Evolutionary conservation across 2,888 invertebrate species (phyloP).

Genomic region (Thecocarcelia acutangulata): DNA sequence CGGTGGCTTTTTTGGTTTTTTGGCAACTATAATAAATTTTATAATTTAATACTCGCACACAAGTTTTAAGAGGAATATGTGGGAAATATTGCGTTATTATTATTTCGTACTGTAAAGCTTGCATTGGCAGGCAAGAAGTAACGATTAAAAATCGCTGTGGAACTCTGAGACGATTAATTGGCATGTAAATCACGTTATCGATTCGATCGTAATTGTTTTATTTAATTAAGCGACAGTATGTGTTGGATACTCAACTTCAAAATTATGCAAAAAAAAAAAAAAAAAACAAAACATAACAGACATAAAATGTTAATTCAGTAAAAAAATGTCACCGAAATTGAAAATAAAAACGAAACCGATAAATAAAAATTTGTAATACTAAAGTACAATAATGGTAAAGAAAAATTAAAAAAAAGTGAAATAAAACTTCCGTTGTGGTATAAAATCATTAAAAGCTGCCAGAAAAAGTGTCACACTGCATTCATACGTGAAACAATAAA

Average conservation of each 20-base stretch:
- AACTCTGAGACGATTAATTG: slow-evolving; percentile 24
- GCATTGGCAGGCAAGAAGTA: slow-evolving; percentile 40
- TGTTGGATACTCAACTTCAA: slow-evolving; percentile 50
- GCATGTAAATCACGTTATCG: slow-evolving; percentile 43
- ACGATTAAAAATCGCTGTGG: slow-evolving; percentile 1
- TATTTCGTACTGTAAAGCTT: slow-evolving; percentile 35
- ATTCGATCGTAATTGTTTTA: slow-evolving; percentile 50
- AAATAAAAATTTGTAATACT: slow-evolving; percentile 54
- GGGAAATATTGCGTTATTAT: slow-evolving; percentile 23
- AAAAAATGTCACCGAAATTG: slow-evolving; percentile 43
- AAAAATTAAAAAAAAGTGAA: slow-evolving; percentile 33
- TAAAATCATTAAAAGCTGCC: slow-evolving; percentile 72
- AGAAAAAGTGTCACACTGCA: slow-evolving; percentile 74
- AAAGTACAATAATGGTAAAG: slow-evolving; percentile 30
- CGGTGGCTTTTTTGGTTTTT: slow-evolving; percentile 40
- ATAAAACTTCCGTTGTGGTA: slow-evolving; percentile 67
- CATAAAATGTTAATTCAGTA: slow-evolving; percentile 15
- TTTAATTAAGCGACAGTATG: slow-evolving; percentile 22
- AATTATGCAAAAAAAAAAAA: slow-evolving; percentile 66
- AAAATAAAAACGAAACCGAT: slow-evolving; percentile 56
- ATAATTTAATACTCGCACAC: neutral
- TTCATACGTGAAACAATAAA: slow-evolving; percentile 59
- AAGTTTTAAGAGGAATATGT: slow-evolving; percentile 23
- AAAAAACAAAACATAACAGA: slow-evolving; percentile 13
- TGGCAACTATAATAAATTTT: slow-evolving; percentile 55